Percentiles rank a stretch among this genome's conserved stretches.
These are phyloP conservation scores for Xestia rhomboidea DNA, from an alignment of 2,888 invertebrate genomes.

Conservation along the genomic window DNA sequence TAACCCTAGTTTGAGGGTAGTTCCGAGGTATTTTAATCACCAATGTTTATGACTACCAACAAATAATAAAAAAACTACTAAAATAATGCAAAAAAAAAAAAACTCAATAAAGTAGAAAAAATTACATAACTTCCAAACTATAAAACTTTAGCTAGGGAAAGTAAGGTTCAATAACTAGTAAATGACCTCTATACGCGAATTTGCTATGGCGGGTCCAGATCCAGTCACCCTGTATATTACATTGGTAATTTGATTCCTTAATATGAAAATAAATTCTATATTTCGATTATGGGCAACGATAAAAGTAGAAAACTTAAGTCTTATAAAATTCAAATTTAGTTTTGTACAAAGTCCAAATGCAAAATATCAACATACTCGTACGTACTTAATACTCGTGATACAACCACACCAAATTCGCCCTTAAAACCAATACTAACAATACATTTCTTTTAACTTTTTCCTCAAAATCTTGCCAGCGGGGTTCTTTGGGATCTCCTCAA, in stretches of 20 bases:
- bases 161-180: too few relatives aligned
- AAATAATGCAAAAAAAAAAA: too few relatives aligned
- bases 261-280: neutral
- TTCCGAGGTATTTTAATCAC: too few relatives aligned
- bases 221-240: too few relatives aligned
- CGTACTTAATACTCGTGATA: slow-evolving; percentile 18
- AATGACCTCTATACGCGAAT: too few relatives aligned
- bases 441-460: slow-evolving; percentile 89
- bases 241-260: slow-evolving; percentile 2
- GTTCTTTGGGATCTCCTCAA: slow-evolving; percentile 93
- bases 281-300: neutral
- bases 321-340: neutral
- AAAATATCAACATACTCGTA: slow-evolving; percentile 10
- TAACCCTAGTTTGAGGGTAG: too few relatives aligned
- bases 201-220: too few relatives aligned
- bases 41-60: too few relatives aligned
- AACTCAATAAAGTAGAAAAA: too few relatives aligned
- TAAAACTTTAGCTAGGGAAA: too few relatives aligned
- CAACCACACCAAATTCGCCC: neutral
- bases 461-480: slow-evolving; percentile 95
- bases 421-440: slow-evolving; percentile 68
- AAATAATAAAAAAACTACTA: too few relatives aligned
- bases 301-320: neutral
- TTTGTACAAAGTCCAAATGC: slow-evolving; percentile 46
- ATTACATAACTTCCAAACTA: too few relatives aligned